Base-by-base conservation (phyloP, 1,140 invertebrate genomes). In the Antheraea pernyi region DNA sequence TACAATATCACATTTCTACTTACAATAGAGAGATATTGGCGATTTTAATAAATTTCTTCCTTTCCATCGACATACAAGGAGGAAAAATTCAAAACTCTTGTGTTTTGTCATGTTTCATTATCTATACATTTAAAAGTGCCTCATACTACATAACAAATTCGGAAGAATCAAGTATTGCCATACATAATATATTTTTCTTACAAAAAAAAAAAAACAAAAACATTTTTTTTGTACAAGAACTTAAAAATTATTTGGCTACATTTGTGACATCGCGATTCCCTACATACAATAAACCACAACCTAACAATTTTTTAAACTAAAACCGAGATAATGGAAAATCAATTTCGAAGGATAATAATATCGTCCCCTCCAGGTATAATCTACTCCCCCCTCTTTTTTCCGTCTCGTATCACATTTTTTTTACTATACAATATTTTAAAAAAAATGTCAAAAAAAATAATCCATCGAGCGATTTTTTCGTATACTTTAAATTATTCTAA, bases 1-100 rank as follows among this genome's bases (percentile, higher is more conserved):
- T 90, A 91, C 88, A 91, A 90, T 92, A 92, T 92, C 90, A 92
- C 90, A 92, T 90, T 85, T 91, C 90, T 92, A 92, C 88, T 92
- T 88, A 91, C 77, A 89, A 91, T 91, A 91, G 88, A 92, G 86
- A 92, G 88, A 92, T 91, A 90, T 53, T 65, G 64, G 64, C 64
- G 46, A 39, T 65, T 18, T 65, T 48, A 46, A n/a, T n/a, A 11
- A 53, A 53, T 65, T 65, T 19, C n/a, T 19, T 84, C 77, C 82
- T 79, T 81, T 86, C 84, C 71, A 85, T 82, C 76, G 75, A 79
- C 78, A 76, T 68, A 75, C 2, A 53, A 13, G 46, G 16, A 16
- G 71, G 78, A 81, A 83, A 79, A 80, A 76, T 79, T 80, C 80
- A 83, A 78, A 72, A 82, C 73, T 85, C 82, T 87, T 79, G 74